These are phyloP conservation scores for Watsonalla binaria DNA, from an alignment of 2,888 invertebrate genomes.

Conservation along the genomic window DNA sequence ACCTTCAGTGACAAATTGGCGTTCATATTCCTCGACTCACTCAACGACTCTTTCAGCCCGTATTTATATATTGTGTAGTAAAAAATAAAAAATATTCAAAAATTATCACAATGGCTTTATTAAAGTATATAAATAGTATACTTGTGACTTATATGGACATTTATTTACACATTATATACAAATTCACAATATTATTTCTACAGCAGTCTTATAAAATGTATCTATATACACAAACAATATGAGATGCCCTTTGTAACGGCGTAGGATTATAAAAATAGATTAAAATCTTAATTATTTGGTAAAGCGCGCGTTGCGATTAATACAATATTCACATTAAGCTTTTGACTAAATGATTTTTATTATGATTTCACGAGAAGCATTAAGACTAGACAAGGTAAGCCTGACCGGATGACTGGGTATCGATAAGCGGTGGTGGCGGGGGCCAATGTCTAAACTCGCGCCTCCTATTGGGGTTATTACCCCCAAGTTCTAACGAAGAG, in stretches of 20 bases:
- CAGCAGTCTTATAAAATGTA: conserved; percentile 79
- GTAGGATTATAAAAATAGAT: conserved; percentile 75
- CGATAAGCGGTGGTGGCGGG: conserved; percentile 65
- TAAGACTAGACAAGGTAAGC: conserved; percentile 74
- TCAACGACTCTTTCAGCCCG: not conserved
- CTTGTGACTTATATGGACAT: conserved; percentile 76
- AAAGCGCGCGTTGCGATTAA: conserved; percentile 68
- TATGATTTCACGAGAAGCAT: conserved; percentile 45
- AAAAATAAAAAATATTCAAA: conserved; percentile 60
- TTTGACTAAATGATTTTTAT: conserved; percentile 56
- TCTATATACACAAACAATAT: conserved; percentile 69
- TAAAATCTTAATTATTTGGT: conserved; percentile 74
- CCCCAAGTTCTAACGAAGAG: conserved; percentile 86
- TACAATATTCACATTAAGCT: conserved; percentile 72
- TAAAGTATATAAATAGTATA: conserved; percentile 79
- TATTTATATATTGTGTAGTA: conserved; percentile 9
- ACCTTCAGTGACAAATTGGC: too few species aligned
- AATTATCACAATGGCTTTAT: conserved; percentile 80
- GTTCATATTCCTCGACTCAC: too few species aligned
- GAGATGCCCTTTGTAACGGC: conserved; percentile 67
- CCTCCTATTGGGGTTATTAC: conserved; percentile 62
- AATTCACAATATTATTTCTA: conserved; percentile 71
- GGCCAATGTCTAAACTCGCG: conserved; percentile 71
- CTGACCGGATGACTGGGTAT: conserved; percentile 68
- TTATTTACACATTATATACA: conserved; percentile 75